Conservation (phyloP, 2,888 invertebrate genomes). For the Scotopteryx bipunctaria region DNA sequence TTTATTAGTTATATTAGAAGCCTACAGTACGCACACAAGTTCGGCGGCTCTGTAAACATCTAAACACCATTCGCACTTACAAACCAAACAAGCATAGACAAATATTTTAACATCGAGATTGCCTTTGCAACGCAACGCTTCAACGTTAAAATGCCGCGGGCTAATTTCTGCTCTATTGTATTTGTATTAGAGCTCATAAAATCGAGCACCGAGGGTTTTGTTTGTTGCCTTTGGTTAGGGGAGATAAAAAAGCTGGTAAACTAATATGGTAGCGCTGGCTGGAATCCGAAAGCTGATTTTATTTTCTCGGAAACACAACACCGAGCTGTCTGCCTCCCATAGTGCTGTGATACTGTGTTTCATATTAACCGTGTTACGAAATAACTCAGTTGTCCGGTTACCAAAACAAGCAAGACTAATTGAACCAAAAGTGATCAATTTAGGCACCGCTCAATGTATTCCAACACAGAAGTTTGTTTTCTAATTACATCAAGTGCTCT, state of each 20-base stretch:
- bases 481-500: slow-evolving; percentile 29
- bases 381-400: slow-evolving; percentile 19
- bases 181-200: slow-evolving; percentile 52
- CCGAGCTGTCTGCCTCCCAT: slow-evolving; percentile 43
- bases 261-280: slow-evolving; percentile 68
- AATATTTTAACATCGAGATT: slow-evolving; percentile 78
- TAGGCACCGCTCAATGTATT: slow-evolving; percentile 23
- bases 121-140: slow-evolving; percentile 62
- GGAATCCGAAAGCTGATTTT: slow-evolving; percentile 68
- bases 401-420: slow-evolving; percentile 24
- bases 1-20: slow-evolving; percentile 73
- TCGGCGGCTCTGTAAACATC: slow-evolving; percentile 77
- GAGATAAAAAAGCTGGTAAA: slow-evolving; percentile 64
- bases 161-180: slow-evolving; percentile 58
- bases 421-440: slow-evolving; percentile 23
- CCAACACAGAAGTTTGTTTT: slow-evolving; percentile 25
- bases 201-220: slow-evolving; percentile 30
- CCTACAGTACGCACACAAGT: slow-evolving; percentile 66
- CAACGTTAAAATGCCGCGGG: slow-evolving; percentile 47
- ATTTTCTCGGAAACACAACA: slow-evolving; percentile 69
- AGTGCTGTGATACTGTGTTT: slow-evolving; percentile 34
- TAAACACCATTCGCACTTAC: slow-evolving; percentile 82
- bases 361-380: slow-evolving; percentile 40
- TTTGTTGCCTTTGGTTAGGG: slow-evolving; percentile 48
- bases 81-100: slow-evolving; percentile 77